Base-by-base conservation (phyloP, 1,140 invertebrate species). In the Arion vulgaris region DNA sequence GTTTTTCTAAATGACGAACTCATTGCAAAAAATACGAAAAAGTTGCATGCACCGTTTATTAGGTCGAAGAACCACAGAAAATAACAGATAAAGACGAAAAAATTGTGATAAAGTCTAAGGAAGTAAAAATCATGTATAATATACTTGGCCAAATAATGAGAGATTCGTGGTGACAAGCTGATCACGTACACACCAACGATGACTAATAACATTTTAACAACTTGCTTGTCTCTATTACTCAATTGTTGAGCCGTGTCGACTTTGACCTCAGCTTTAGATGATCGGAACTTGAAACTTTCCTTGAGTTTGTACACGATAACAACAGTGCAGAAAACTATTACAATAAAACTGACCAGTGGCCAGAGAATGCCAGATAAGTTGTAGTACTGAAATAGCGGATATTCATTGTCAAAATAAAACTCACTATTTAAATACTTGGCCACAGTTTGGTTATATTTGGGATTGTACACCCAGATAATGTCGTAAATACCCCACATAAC, bases 401-500 rank as follows among this genome's bases (percentile, higher is more conserved):
- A 17, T 23, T 28, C 41, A 26, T 79, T 79, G 4, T 79, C 15
- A 9, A 2, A n/a, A 17, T 49, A 62, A 38, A 79, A 79, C 7
- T 62, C 32, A 45, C 32, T 79, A 26, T 79, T 66, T n/a, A 39
- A 2, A 57, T 79, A 79, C 5, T 68, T 68, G 4, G 76, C 76
- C 32, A 79, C 41, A 9, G 76, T 79, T 1, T 28, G 9, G 57
- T 79, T 79, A 17, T 53, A 79, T 45, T 62, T 38, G 36, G 2
- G 1, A 34, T n/a, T 41, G 41, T 38, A 68, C 4, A 79, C 57
- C 76, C 76, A 79, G 4, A 66, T 19, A 26, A 79, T 68, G n/a
- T 79, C 76, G 76, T 79, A 79, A 28, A 79, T 79, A 34, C 51
- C 36, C 34, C 49, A 79, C 76, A 79, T 79, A 11, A 79, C 76